phyloP scores from a whole-genome alignment of 37 sponge, comb jelly and placozoan species.

The Chondrosia reniformis region DNA sequence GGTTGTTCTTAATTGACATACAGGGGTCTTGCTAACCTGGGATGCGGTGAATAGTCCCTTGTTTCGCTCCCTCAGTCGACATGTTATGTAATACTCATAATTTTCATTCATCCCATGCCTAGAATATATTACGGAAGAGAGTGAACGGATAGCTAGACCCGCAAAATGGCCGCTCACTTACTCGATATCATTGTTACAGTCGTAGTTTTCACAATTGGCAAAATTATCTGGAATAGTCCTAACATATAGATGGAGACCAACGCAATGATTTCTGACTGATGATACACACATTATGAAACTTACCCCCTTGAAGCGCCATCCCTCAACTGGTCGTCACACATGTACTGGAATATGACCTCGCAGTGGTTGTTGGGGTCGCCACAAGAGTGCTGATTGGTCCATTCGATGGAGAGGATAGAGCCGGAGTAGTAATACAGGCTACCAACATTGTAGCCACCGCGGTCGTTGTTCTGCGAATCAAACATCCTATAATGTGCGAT shows the following conservation, averaged over 20 bases:
- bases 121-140: neutral
- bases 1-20: no score
- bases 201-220: slow-evolving; percentile 61
- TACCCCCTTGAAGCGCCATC: slow-evolving; percentile 46
- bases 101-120: slow-evolving; percentile 96
- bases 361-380: slow-evolving; percentile 94
- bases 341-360: slow-evolving; percentile 92
- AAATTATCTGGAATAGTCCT: slow-evolving; percentile 88
- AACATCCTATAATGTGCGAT: slow-evolving; percentile 55
- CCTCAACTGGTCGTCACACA: slow-evolving; percentile 79
- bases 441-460: slow-evolving; percentile 98
- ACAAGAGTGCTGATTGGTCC: slow-evolving; percentile 99
- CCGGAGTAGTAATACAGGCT: slow-evolving; percentile 93
- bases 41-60: slow-evolving; percentile 94
- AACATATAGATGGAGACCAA: neutral
- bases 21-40: slow-evolving; percentile 38
- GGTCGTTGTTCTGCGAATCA: slow-evolving; percentile 98
- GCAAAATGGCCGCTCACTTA: slow-evolving; percentile 22
- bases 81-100: slow-evolving; percentile 87
- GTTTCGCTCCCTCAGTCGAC: slow-evolving; percentile 79
- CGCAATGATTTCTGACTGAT: neutral
- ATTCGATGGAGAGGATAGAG: slow-evolving; percentile 82
- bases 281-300: neutral
- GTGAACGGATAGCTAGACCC: neutral
- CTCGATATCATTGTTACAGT: slow-evolving; percentile 90